Evolutionary conservation across 2,888 invertebrate species (phyloP).

Genomic region (Nymphalis c-album): DNA sequence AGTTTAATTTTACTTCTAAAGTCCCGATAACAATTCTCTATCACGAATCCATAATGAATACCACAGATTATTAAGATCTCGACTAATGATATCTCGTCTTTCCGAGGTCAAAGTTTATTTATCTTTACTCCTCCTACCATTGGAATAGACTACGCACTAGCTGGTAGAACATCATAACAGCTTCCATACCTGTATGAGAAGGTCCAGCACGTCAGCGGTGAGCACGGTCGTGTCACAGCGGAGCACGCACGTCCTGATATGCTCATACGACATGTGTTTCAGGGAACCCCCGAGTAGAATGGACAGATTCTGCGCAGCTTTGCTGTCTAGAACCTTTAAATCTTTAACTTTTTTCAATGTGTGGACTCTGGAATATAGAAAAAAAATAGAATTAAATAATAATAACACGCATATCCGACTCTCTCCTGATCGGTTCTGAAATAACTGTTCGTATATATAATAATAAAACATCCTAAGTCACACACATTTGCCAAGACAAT

Average conservation of each 20-base stretch:
- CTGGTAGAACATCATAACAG: neutral
- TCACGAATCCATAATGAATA: no score
- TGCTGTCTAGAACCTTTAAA: conserved; percentile 94
- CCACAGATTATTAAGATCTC: no score
- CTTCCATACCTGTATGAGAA: conserved; percentile 86
- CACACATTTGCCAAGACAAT: no score
- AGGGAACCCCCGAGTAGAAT: conserved; percentile 92
- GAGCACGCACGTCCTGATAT: conserved; percentile 90
- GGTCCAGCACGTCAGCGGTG: conserved; percentile 92
- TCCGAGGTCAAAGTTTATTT: no score
- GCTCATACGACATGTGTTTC: conserved; percentile 91
- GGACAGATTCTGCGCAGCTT: conserved; percentile 95
- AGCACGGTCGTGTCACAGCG: conserved; percentile 93
- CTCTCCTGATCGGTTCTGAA: no score
- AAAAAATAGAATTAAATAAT: no score
- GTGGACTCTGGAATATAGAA: conserved; percentile 71
- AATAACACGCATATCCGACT: no score
- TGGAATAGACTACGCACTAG: neutral
- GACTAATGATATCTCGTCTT: no score
- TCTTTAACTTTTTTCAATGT: conserved; percentile 94
- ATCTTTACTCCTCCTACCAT: neutral
- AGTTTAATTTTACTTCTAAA: no score
- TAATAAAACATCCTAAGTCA: no score
- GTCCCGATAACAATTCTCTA: no score
- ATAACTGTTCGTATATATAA: no score